Evolutionary conservation across 2,888 invertebrate genomes (phyloP).

Genomic region (Lasioglossum villosulum): DNA sequence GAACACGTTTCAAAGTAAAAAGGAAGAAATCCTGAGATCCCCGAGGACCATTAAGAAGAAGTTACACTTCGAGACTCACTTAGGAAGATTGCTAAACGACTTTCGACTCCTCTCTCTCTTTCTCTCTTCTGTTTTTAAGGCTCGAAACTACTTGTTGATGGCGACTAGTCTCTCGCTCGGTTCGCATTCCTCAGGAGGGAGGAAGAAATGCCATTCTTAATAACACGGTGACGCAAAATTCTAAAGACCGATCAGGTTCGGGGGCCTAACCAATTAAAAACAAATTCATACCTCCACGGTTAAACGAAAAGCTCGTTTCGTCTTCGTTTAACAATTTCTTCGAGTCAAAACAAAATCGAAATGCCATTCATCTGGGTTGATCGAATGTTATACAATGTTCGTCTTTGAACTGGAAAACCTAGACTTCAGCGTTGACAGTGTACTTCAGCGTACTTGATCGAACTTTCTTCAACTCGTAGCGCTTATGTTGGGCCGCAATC

Average conservation of each 20-base stretch:
- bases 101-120: background rate
- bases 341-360: background rate
- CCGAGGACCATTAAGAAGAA: background rate
- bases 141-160: background rate
- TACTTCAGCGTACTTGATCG: background rate
- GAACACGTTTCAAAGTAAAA: constrained; percentile 15
- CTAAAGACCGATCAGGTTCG: background rate
- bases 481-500: background rate
- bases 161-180: background rate
- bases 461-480: background rate
- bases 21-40: background rate
- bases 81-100: background rate
- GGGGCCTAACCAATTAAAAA: background rate
- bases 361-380: background rate
- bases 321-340: background rate
- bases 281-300: background rate
- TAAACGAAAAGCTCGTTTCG: background rate
- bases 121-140: background rate
- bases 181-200: background rate
- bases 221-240: background rate
- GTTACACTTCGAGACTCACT: background rate
- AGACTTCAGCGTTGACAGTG: too few species aligned
- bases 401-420: background rate
- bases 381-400: background rate
- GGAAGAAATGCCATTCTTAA: background rate